Conservation (phyloP, 2,888 invertebrate species). For the Serripes groenlandicus region DNA sequence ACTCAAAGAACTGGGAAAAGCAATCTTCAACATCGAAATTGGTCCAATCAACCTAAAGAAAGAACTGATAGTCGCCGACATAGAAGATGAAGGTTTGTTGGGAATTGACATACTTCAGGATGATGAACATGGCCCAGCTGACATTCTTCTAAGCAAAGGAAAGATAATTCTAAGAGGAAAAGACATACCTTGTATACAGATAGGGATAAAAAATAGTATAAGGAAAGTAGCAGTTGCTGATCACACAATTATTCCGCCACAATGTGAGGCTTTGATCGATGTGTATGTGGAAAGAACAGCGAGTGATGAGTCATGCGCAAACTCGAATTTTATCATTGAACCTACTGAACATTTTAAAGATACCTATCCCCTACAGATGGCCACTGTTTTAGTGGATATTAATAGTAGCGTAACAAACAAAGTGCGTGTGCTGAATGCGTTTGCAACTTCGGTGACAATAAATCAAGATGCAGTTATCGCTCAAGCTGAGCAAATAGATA, state of each 20-base stretch:
- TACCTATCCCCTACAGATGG: constrained; percentile 51
- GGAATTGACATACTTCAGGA: constrained; percentile 52
- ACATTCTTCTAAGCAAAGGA: constrained; percentile 46
- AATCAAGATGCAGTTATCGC: constrained; percentile 51
- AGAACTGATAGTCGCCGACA: constrained; percentile 51
- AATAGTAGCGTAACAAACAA: constrained; percentile 38
- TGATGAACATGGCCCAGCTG: constrained; percentile 30
- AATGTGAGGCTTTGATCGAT: constrained; percentile 55
- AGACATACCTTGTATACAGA: constrained; percentile 41
- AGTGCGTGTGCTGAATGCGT: constrained; percentile 60
- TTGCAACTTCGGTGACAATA: constrained; percentile 32
- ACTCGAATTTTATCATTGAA: constrained; percentile 45
- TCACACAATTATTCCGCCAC: constrained; percentile 42
- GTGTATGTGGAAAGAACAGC: constrained; percentile 47
- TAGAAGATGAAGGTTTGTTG: constrained; percentile 50
- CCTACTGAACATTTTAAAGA: constrained; percentile 39
- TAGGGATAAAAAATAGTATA: constrained; percentile 5
- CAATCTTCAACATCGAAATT: constrained; percentile 23
- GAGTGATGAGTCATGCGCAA: constrained; percentile 16
- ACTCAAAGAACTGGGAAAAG: constrained; percentile 33
- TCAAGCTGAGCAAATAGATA: constrained; percentile 35
- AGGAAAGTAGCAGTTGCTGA: constrained; percentile 50
- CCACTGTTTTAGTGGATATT: constrained; percentile 49
- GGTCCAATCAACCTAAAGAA: neutral
- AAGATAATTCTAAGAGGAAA: constrained; percentile 15